Evolutionary conservation across 1,140 invertebrate species (phyloP).

Genomic region (Trachymyrmex cornetzi): DNA sequence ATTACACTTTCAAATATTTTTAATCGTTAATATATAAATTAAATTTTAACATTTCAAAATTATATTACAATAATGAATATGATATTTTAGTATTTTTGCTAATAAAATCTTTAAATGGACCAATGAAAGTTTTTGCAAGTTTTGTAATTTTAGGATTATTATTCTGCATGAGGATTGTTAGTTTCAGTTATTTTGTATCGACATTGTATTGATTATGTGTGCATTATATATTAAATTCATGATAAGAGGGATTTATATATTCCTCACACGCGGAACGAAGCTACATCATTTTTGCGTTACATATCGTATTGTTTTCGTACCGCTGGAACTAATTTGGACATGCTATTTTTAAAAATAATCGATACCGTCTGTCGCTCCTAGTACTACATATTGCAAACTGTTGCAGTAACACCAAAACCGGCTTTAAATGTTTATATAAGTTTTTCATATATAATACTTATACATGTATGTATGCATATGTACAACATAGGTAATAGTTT

Average conservation of each 20-base stretch:
- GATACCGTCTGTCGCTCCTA: slow-evolving; percentile 30
- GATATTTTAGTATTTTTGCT: neutral
- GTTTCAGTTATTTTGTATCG: neutral
- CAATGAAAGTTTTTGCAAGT: neutral
- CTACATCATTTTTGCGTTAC: neutral
- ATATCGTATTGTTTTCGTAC: slow-evolving; percentile 7
- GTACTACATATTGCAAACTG: slow-evolving; percentile 14
- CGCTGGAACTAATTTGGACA: slow-evolving; percentile 17
- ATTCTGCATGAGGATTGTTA: neutral
- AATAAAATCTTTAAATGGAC: neutral
- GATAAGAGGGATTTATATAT: neutral
- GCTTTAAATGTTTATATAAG: slow-evolving; percentile 43
- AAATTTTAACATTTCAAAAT: slow-evolving; percentile 2
- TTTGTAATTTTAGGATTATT: neutral
- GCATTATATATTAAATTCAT: neutral
- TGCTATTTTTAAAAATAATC: slow-evolving; percentile 54
- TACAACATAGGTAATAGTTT: neutral
- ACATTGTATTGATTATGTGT: neutral
- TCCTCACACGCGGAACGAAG: neutral
- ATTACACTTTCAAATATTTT: neutral
- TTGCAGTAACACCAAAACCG: slow-evolving; percentile 13
- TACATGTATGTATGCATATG: neutral
- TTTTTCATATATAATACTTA: neutral
- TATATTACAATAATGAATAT: neutral
- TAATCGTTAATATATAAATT: neutral